Evolutionary conservation across 2,113 vertebrate species (phyloP).

Genomic region (Synodontis membranacea): DNA sequence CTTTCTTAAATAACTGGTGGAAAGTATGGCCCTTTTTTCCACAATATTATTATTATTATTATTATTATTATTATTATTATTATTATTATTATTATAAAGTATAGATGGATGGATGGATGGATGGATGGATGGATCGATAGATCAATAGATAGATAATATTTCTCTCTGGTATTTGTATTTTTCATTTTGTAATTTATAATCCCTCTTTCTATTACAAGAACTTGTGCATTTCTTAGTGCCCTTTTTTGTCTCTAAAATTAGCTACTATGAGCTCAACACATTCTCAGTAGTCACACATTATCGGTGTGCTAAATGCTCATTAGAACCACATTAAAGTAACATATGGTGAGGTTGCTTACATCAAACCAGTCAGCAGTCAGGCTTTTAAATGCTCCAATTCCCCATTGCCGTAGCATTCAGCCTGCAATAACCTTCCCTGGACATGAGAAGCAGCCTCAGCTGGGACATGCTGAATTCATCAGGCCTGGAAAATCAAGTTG

Average conservation of each 20-base stretch:
- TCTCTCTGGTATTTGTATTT: not conserved
- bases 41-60: not conserved
- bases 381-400: constrained; percentile 62
- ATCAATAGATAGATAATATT: not conserved
- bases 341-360: constrained; percentile 60
- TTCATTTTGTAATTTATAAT: not conserved
- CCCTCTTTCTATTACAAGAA: not conserved
- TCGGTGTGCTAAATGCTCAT: not conserved
- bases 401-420: constrained; percentile 49
- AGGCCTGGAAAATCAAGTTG: constrained; percentile 66
- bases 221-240: not conserved
- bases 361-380: constrained; percentile 55
- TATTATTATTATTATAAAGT: not conserved
- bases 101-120: not conserved
- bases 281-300: constrained; percentile 19
- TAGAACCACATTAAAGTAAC: not conserved
- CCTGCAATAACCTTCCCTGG: constrained; percentile 39
- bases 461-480: constrained; percentile 70
- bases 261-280: constrained; percentile 11
- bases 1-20: no score
- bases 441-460: constrained; percentile 65
- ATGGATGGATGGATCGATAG: not conserved
- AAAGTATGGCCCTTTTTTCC: no score
- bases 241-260: not conserved
- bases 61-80: not conserved